Base-by-base conservation (phyloP, 2,797 vertebrate species). In the Urosaurus nigricauda region DNA sequence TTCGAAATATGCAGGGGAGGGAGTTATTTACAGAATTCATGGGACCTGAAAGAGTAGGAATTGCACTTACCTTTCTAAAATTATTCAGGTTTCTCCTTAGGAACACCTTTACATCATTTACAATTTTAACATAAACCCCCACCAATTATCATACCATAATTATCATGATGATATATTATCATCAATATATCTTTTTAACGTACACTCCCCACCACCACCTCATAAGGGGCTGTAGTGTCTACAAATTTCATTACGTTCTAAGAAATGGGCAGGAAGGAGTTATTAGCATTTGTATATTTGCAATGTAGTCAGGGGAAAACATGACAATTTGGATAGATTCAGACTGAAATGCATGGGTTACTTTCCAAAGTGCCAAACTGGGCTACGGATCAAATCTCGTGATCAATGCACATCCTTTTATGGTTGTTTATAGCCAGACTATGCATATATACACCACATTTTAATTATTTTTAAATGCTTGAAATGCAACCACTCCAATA, bases 381-480 rank as follows among this genome's bases (percentile, higher is more conserved):
- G 58, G 1, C 5, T 60, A 0, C 19, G 6, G 58, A 60, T 60
- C 19, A 60, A 21, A 60, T 5, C 58, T 60, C 5, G 21, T 60
- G 65, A 68, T 68, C 29, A 68, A 13, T 68, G 32, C 21, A 68
- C 32, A 24, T 53, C 35, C 8, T 14, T 71, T 74, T 40, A 58
- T 29, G 51, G 58, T 53, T 74, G 24, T 13, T 11, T 74, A 84
- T 56, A 35, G 74, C 51, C 37, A 74, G 53, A 14, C 71, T 5
- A 40, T 75, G 14, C 60, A 8, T 75, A 85, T 40, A 58, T 60
- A 2, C 24, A 35, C 35, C 35, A 60, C 19, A 29, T 85, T 58
- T 40, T 75, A 74, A 85, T 84, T 74, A 37, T 19, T 6, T 56
- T 74, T 53, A 53, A 85, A 26, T 75, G 11, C 84, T 85, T 21